Conservation (phyloP, 2,888 invertebrate species). For the Ennomos fuscantarius region DNA sequence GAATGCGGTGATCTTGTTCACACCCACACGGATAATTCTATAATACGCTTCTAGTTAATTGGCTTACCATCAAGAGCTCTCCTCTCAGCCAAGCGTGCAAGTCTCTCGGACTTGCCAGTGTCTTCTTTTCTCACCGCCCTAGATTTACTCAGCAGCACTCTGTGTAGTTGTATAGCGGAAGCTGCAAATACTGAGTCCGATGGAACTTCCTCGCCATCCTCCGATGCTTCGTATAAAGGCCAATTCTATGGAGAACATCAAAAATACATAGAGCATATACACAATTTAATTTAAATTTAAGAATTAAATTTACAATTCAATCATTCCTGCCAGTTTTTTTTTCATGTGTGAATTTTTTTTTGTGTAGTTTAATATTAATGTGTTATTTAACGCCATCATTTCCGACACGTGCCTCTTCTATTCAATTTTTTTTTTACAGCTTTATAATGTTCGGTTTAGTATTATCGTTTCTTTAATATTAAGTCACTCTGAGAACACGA, state of each 20-base stretch:
- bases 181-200: conserved; percentile 72
- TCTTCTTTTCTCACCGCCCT: conserved; percentile 62
- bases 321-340: too few species aligned
- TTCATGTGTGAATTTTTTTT: too few species aligned
- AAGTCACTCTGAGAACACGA: too few species aligned
- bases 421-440: too few species aligned
- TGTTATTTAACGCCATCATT: neutral
- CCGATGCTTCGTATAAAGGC: conserved; percentile 61
- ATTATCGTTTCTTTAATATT: too few species aligned
- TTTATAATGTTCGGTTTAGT: too few species aligned
- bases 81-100: conserved; percentile 79
- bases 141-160: conserved; percentile 69
- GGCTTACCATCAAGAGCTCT: conserved; percentile 79
- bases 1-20: too few species aligned
- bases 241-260: conserved; percentile 52
- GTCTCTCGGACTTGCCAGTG: conserved; percentile 70
- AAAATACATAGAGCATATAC: too few species aligned
- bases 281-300: too few species aligned
- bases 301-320: too few species aligned
- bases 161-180: conserved; percentile 72
- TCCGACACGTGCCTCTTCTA: too few species aligned
- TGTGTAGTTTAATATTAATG: neutral
- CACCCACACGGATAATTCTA: too few species aligned
- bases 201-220: conserved; percentile 39
- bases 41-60: neutral